Evolutionary conservation across 2,888 invertebrate genomes (phyloP).

Genomic region (Folsomia manolachei): DNA sequence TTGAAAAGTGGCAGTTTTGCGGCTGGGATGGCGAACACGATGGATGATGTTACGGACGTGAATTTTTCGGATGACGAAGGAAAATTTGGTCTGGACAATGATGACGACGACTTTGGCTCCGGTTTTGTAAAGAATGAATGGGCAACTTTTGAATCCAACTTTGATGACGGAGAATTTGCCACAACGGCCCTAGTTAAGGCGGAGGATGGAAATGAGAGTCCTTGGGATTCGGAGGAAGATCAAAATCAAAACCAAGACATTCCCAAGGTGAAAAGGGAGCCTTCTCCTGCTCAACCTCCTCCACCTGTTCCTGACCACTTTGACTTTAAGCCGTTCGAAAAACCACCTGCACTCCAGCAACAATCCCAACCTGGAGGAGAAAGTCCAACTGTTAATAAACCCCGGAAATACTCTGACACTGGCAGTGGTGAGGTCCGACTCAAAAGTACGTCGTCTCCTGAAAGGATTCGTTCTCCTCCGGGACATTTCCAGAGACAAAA

Average conservation of each 20-base stretch:
- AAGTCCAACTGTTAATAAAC: conserved; percentile 17
- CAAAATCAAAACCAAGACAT: conserved; percentile 25
- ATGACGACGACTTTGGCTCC: conserved; percentile 33
- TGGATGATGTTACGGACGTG: conserved; percentile 50
- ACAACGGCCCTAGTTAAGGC: conserved; percentile 40
- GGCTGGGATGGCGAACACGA: conserved; percentile 36
- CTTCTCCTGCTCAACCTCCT: background rate
- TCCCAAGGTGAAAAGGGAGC: background rate
- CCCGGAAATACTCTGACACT: conserved; percentile 10
- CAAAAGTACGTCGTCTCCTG: conserved; percentile 16
- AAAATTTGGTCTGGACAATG: conserved; percentile 44
- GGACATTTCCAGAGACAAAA: conserved; percentile 37
- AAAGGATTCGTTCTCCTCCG: conserved; percentile 10
- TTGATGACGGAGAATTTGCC: conserved; percentile 48
- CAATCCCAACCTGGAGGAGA: background rate
- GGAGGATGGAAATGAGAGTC: conserved; percentile 33
- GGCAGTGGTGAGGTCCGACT: background rate
- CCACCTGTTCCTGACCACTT: conserved; percentile 17
- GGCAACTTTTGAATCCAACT: conserved; percentile 51
- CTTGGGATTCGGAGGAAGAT: conserved; percentile 46
- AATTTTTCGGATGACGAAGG: conserved; percentile 48
- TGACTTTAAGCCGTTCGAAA: conserved; percentile 48
- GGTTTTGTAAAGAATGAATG: conserved; percentile 44
- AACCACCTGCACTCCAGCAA: conserved; percentile 30
- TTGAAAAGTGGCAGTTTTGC: conserved; percentile 27